Conservation (phyloP, 2,113 vertebrate genomes). For the Ptilorrhoa leucosticta region DNA sequence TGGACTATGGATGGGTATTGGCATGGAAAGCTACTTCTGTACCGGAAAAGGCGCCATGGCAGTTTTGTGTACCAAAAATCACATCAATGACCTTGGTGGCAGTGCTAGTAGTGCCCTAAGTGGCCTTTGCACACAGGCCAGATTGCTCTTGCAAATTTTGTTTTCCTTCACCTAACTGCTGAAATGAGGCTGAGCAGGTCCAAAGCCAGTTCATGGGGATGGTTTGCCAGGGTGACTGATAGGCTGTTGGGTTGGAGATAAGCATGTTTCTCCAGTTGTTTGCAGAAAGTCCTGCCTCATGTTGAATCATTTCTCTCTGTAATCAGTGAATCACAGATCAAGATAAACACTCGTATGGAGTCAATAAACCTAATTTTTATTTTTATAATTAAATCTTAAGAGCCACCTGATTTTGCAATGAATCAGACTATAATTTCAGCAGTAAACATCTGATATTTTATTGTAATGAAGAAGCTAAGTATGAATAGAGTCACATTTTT, state of each 20-base stretch:
- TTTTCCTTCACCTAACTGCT: not conserved
- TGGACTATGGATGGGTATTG: not conserved
- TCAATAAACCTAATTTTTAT: constrained; percentile 42
- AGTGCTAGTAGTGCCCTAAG: not conserved
- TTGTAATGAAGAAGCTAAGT: constrained; percentile 35
- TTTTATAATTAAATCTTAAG: constrained; percentile 46
- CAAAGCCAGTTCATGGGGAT: not conserved
- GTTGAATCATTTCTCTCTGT: not conserved
- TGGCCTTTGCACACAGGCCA: not conserved
- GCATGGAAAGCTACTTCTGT: not conserved
- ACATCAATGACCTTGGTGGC: not conserved
- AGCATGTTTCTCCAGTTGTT: not conserved
- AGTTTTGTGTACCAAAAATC: not conserved
- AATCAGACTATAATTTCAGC: constrained; percentile 11
- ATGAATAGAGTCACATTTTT: constrained; percentile 51
- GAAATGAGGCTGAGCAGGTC: not conserved
- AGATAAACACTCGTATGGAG: not conserved
- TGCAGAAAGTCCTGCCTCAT: not conserved
- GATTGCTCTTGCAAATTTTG: not conserved
- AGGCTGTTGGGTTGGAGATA: not conserved
- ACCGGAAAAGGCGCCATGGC: rapidly evolving
- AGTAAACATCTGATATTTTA: constrained; percentile 46
- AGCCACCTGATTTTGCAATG: constrained; percentile 25
- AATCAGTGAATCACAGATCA: constrained; percentile 22
- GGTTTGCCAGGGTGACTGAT: not conserved